phyloP scores from a whole-genome alignment of 2,797 vertebrate species.

The Coreius guichenoti region DNA sequence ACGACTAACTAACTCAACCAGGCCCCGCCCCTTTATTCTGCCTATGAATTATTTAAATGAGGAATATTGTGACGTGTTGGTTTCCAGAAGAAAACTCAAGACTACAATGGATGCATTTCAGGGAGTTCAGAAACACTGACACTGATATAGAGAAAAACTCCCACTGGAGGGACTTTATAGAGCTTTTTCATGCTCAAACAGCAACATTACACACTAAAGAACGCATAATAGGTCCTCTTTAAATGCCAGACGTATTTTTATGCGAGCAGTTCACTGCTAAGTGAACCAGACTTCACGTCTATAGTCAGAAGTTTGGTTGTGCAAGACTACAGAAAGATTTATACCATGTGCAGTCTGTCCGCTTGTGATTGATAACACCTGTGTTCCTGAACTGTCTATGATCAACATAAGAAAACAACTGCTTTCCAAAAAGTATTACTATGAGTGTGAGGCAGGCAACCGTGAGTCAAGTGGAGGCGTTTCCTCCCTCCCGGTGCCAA shows the following conservation, averaged over 20 bases:
- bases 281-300: not conserved
- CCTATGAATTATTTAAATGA: no score
- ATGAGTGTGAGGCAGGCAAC: conserved; percentile 2
- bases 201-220: not conserved
- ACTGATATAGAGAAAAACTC: not conserved
- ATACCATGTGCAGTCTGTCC: not conserved
- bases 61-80: not conserved
- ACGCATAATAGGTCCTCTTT: not conserved
- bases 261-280: not conserved
- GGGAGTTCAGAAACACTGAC: not conserved
- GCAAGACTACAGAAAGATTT: not conserved
- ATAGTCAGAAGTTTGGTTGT: not conserved
- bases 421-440: conserved; percentile 3
- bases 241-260: not conserved
- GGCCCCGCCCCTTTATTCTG: no score
- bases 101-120: not conserved
- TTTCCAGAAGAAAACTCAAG: not conserved
- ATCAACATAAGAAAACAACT: conserved; percentile 1
- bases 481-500: conserved; percentile 10
- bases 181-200: not conserved
- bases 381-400: not conserved
- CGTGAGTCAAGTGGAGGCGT: conserved; percentile 12
- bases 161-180: no score
- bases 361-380: conserved; percentile 15
- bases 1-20: not conserved